These are phyloP conservation scores for Nibea albiflora DNA, from an alignment of 2,113 vertebrate species.

Conservation along the genomic window DNA sequence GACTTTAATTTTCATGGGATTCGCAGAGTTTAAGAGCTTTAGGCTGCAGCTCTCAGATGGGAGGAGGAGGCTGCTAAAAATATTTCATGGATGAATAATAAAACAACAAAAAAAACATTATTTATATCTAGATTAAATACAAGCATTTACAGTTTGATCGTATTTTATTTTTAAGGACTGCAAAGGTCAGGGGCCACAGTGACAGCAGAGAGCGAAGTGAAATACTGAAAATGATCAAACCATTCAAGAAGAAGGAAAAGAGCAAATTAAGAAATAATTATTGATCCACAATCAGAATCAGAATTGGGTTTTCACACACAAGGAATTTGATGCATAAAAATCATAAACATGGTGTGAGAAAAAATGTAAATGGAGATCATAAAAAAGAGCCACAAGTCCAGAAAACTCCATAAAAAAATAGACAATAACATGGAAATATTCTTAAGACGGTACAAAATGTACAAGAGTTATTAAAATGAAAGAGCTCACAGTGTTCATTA, in stretches of 20 bases:
- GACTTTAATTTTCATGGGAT: slow-evolving; percentile 30
- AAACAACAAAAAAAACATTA: not conserved
- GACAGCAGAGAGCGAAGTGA: not conserved
- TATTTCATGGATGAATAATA: too few relatives aligned
- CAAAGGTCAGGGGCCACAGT: slow-evolving; percentile 54
- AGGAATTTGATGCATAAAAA: too few relatives aligned
- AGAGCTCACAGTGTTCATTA: too few relatives aligned
- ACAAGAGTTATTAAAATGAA: too few relatives aligned
- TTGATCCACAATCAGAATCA: too few relatives aligned
- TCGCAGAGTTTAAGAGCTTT: not conserved
- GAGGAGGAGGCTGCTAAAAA: slow-evolving; percentile 6
- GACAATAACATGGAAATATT: not conserved
- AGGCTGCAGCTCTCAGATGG: not conserved
- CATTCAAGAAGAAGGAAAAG: not conserved
- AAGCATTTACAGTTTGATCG: not conserved
- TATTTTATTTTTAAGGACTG: not conserved
- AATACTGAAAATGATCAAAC: not conserved
- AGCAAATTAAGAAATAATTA: not conserved
- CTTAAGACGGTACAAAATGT: too few relatives aligned
- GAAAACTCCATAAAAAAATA: too few relatives aligned
- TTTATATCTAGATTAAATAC: not conserved
- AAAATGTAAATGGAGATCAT: too few relatives aligned
- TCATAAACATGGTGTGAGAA: too few relatives aligned
- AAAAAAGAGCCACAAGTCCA: too few relatives aligned
- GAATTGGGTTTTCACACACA: too few relatives aligned